phyloP scores from a whole-genome alignment of 1,140 invertebrate genomes.

The Drosophila tsacasi region DNA sequence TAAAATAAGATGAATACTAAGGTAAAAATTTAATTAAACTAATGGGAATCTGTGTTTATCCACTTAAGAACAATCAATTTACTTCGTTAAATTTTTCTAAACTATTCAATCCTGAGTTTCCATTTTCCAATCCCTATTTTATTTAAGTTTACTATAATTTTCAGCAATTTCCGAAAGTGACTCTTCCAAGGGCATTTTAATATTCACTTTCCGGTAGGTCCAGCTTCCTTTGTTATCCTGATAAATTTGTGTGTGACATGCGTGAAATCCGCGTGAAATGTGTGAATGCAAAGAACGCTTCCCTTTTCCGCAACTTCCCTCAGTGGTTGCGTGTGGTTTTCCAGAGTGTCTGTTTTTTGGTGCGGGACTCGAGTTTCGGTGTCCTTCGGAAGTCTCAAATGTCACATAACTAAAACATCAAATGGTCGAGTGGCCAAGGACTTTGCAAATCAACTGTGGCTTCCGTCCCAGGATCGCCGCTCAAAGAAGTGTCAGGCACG shows the following conservation, averaged over 20 bases:
- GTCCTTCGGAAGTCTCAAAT: constrained; percentile 76
- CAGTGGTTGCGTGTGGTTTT: constrained; percentile 6
- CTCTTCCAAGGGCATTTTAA: not conserved
- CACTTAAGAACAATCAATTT: too few relatives aligned
- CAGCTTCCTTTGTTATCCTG: constrained; percentile 45
- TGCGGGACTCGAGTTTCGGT: constrained; percentile 15
- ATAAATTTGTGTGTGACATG: constrained; percentile 66
- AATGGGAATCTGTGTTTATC: too few relatives aligned
- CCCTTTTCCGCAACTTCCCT: constrained; percentile 1
- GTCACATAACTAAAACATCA: constrained; percentile 73
- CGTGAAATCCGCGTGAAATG: constrained; percentile 57
- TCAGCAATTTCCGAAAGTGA: not conserved
- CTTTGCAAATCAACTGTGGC: constrained; percentile 78
- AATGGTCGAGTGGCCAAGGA: constrained; percentile 58
- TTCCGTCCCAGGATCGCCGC: constrained; percentile 52
- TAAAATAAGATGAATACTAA: not conserved
- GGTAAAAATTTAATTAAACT: not conserved
- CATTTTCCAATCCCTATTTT: not conserved
- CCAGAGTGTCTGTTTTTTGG: constrained; percentile 2
- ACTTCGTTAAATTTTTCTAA: too few relatives aligned
- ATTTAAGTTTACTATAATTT: not conserved
- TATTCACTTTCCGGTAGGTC: not conserved
- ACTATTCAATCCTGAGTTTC: not conserved
- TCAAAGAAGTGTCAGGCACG: constrained; percentile 72
- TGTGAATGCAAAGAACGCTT: constrained; percentile 38